phyloP scores from a whole-genome alignment of 2,797 vertebrate species.

The Arrhamphus sclerolepis region DNA sequence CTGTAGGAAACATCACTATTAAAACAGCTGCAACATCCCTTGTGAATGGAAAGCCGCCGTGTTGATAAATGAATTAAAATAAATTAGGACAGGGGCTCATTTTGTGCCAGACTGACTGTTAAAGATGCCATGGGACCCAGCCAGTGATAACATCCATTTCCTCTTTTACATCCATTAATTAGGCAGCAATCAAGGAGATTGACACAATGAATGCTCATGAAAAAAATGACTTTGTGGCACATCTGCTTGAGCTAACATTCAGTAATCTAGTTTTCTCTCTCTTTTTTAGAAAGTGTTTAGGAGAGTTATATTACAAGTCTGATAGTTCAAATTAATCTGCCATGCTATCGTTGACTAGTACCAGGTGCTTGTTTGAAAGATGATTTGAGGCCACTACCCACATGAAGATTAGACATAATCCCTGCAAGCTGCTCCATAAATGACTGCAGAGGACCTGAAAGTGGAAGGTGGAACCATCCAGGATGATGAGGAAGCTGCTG shows the following conservation, averaged over 20 bases:
- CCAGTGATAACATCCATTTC: conserved; percentile 54
- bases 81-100: conserved; percentile 72
- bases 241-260: conserved; percentile 13
- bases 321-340: no score
- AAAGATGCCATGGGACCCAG: conserved; percentile 68
- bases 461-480: no score
- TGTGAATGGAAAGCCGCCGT: conserved; percentile 32
- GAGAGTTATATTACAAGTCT: no score
- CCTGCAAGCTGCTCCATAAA: not conserved
- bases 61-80: conserved; percentile 65
- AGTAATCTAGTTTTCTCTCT: conserved; percentile 7
- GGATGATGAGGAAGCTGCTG: no score
- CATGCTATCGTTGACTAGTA: no score
- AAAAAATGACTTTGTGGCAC: conserved; percentile 39
- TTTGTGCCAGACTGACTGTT: conserved; percentile 65
- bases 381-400: not conserved
- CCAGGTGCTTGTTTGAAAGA: no score
- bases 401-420: not conserved
- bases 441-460: no score
- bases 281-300: not conserved
- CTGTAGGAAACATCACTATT: conserved; percentile 28
- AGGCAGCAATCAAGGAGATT: conserved; percentile 68
- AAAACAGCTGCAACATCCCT: conserved; percentile 22
- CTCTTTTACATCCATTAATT: conserved; percentile 58
- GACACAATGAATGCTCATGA: conserved; percentile 72